Base-by-base conservation (phyloP, 2,888 invertebrate species). In the Phasia obesa region DNA sequence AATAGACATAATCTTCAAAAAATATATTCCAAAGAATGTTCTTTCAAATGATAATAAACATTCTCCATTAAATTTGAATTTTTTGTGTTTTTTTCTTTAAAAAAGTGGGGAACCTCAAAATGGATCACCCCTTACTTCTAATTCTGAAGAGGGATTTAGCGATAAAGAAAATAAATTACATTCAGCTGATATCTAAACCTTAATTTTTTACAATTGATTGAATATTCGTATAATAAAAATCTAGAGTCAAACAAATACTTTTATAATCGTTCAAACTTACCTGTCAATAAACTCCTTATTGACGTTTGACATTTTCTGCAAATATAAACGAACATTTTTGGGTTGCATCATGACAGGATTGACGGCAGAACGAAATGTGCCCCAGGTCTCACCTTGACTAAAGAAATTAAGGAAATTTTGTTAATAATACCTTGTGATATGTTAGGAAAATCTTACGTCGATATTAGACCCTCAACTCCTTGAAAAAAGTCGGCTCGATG, bases 301-400 rank as follows among this genome's bases (percentile, higher is more conserved):
- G 31, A 94, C 93, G 76, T 92, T 91, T 74, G 92, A 92, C 71
- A 94, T 90, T 11, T 90, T 91, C 2, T 92, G 90, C 4, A 92
- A 87, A 84, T 94, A 94, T 0, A 92, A 88, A 87, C 92, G 93
- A 1, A 93, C 91, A 79, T 93, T 89, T 84, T 94, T 93, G 0
- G 94, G 94, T 86, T 94, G 93, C 89, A 95, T 90, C 89, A 95
- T 91, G 42, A 94, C 92, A 65, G 94, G 94, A 89, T 95, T 95
- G 0, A 94, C 94, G 79, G 93, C 94, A 0, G 93, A 93, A 19
- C 95, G 92, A 84, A 95, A 92, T 69, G 93, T 92, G 49, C 93
- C 93, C 95, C 95, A 95, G 84, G 93, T 92, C 15, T 93, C 92
- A 0, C 94, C 95, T 81, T 86, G 85, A 2, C 85, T 85, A 27